These are phyloP conservation scores for Limnephilus rhombicus DNA, from an alignment of 2,888 invertebrate genomes.

Conservation along the genomic window DNA sequence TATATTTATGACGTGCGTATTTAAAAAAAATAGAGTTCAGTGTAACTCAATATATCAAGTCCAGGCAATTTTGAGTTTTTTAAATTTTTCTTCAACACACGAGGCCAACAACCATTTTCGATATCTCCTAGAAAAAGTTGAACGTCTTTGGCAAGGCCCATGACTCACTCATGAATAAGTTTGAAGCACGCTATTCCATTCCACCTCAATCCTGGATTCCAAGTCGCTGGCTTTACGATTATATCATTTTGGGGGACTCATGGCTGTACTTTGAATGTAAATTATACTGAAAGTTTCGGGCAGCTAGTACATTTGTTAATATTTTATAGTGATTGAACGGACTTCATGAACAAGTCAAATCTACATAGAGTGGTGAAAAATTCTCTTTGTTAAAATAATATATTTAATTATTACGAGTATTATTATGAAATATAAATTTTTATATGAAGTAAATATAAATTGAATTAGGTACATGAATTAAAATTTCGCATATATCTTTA, in stretches of 20 bases:
- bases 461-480: too few relatives aligned
- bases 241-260: not conserved
- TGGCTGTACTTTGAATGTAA: not conserved
- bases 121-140: not conserved
- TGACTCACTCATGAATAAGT: not conserved
- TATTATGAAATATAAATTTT: too few relatives aligned
- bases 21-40: too few relatives aligned
- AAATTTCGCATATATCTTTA: too few relatives aligned
- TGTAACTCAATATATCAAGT: not conserved
- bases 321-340: constrained; percentile 5
- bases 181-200: not conserved
- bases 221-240: not conserved
- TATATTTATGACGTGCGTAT: too few relatives aligned
- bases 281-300: not conserved
- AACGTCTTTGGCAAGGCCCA: not conserved
- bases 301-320: not conserved
- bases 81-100: not conserved
- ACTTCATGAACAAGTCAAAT: not conserved
- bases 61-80: not conserved
- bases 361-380: not conserved
- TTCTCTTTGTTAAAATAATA: not conserved
- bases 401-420: too few relatives aligned
- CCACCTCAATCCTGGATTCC: not conserved
- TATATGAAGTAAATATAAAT: too few relatives aligned
- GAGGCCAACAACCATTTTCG: not conserved